Evolutionary conservation across 92 coral and sea anemone species (phyloP).

Genomic region (Parazoanthus darwini): DNA sequence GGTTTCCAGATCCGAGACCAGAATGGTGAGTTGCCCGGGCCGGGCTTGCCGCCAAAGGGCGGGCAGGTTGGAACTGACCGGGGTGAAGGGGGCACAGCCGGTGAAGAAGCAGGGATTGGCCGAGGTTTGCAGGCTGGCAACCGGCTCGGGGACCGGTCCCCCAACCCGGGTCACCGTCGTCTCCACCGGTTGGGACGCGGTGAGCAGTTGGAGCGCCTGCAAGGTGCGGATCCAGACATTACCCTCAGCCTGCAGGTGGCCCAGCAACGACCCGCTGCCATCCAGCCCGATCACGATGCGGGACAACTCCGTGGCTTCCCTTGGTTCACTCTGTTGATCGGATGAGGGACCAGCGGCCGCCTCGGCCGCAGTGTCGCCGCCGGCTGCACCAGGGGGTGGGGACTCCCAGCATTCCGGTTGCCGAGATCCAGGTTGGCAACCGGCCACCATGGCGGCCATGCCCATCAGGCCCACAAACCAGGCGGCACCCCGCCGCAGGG

Average conservation of each 20-base stretch:
- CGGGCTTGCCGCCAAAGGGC: too few species aligned
- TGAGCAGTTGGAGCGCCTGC: too few species aligned
- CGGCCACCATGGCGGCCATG: constrained; percentile 18
- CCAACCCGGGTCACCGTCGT: too few species aligned
- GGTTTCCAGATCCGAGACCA: too few species aligned
- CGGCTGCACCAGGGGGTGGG: constrained; percentile 18
- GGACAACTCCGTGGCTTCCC: constrained; percentile 17
- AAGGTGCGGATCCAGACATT: constrained; percentile 1
- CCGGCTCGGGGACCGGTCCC: too few species aligned
- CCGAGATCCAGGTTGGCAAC: constrained; percentile 16
- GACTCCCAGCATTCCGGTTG: constrained; percentile 16
- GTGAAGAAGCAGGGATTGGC: too few species aligned
- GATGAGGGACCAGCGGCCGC: constrained; percentile 13
- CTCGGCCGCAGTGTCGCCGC: constrained; percentile 13
- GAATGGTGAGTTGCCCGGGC: too few species aligned
- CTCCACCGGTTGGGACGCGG: too few species aligned
- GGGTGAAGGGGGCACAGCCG: too few species aligned
- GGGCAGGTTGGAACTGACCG: too few species aligned
- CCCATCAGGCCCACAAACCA: constrained; percentile 16
- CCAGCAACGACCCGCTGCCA: constrained; percentile 17
- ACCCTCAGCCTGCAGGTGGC: constrained; percentile 17
- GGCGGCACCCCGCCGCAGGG: constrained; percentile 20
- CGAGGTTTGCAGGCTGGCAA: too few species aligned
- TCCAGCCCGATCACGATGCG: constrained; percentile 17
- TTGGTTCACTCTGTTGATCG: constrained; percentile 11